Evolutionary conservation across 2,797 vertebrate genomes (phyloP).

Genomic region (Ambastaia sidthimunki): DNA sequence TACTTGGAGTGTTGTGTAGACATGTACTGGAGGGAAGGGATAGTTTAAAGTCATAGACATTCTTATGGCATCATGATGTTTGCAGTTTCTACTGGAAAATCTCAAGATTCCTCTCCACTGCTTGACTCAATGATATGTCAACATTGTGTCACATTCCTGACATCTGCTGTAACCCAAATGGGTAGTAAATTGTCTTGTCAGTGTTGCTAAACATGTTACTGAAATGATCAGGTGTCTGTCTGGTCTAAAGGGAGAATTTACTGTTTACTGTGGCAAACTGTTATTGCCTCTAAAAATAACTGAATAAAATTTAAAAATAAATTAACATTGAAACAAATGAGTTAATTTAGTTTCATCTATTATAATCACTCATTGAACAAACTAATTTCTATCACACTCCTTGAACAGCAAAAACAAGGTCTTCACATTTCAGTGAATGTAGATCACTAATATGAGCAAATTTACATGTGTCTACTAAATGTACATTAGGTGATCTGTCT

Average conservation of each 20-base stretch:
- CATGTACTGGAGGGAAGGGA: too few relatives aligned
- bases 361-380: too few relatives aligned
- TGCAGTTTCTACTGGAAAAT: constrained; percentile 17
- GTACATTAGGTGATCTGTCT: too few relatives aligned
- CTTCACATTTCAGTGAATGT: too few relatives aligned
- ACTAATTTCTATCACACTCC: too few relatives aligned
- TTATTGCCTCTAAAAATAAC: constrained; percentile 49
- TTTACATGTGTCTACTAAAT: too few relatives aligned
- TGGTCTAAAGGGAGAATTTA: constrained; percentile 26
- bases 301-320: constrained; percentile 42
- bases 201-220: constrained; percentile 57
- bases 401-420: too few relatives aligned
- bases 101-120: not conserved
- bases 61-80: constrained; percentile 16
- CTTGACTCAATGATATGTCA: constrained; percentile 32
- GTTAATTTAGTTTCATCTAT: too few relatives aligned
- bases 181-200: constrained; percentile 46
- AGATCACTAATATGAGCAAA: too few relatives aligned
- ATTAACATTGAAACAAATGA: constrained; percentile 53
- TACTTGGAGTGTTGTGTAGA: not conserved
- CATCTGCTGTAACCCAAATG: constrained; percentile 41
- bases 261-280: constrained; percentile 55
- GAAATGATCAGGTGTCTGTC: constrained; percentile 57
- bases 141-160: constrained; percentile 7
- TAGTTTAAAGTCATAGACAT: not conserved